phyloP scores from a whole-genome alignment of 2,113 vertebrate genomes.

The Zonotrichia leucophrys region DNA sequence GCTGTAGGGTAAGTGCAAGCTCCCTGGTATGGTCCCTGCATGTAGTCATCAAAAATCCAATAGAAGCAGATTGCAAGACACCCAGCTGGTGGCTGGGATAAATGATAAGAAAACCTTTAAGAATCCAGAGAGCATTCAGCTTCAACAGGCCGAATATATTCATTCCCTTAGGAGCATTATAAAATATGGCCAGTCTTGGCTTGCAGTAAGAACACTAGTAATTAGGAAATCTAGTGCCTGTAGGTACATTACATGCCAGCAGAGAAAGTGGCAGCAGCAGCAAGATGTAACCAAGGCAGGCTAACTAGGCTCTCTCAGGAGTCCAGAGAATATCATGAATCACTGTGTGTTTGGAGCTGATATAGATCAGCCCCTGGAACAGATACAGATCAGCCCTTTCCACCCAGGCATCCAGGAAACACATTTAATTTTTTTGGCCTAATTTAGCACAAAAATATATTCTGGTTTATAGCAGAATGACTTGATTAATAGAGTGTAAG shows the following conservation, averaged over 20 bases:
- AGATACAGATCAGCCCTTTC: background rate
- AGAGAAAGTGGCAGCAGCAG: constrained; percentile 16
- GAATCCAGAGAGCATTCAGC: background rate
- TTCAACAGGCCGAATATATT: background rate
- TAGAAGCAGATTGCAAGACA: background rate
- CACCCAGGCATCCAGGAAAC: background rate
- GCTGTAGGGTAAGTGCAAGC: background rate
- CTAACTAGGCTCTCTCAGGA: background rate
- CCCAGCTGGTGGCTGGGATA: background rate
- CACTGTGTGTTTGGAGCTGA: background rate
- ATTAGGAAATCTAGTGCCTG: background rate
- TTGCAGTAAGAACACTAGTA: constrained; percentile 7
- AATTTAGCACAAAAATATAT: constrained; percentile 12
- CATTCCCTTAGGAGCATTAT: background rate
- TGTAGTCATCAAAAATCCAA: background rate
- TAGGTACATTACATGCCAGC: background rate
- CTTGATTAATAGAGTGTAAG: background rate
- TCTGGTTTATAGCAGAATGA: background rate
- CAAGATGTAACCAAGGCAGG: background rate
- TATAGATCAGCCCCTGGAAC: background rate
- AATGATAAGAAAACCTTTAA: background rate
- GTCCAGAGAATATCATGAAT: background rate
- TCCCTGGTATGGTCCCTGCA: background rate
- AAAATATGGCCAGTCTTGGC: constrained; percentile 11
- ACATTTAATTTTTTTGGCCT: background rate